These are phyloP conservation scores for Megaustenia siamemsis DNA, from an alignment of 2,888 invertebrate genomes.

Conservation along the genomic window DNA sequence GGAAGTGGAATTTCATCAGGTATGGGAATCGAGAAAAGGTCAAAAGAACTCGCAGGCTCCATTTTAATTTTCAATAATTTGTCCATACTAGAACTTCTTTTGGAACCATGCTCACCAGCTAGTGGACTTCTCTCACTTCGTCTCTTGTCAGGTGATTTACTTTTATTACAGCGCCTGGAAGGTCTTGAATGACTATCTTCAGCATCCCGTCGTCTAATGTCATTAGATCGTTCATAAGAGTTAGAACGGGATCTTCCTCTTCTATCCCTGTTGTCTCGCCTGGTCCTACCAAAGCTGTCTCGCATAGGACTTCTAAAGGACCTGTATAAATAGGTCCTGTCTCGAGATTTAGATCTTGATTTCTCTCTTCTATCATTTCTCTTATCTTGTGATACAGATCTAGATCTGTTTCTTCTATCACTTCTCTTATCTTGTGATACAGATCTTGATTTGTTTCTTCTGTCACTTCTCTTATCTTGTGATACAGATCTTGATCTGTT, in stretches of 20 bases:
- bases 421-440: slow-evolving; percentile 9
- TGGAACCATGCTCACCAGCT: neutral
- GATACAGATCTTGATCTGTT: slow-evolving; percentile 16
- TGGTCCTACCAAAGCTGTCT: slow-evolving; percentile 32
- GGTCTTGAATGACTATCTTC: slow-evolving; percentile 3
- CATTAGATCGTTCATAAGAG: slow-evolving; percentile 7
- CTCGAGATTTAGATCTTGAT: slow-evolving; percentile 40
- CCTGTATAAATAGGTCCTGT: slow-evolving; percentile 22
- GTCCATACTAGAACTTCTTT: neutral
- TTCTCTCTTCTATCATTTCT: slow-evolving; percentile 20
- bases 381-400: slow-evolving; percentile 26
- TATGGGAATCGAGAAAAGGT: slow-evolving; percentile 42
- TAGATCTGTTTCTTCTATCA: slow-evolving; percentile 44
- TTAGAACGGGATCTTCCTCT: slow-evolving; percentile 31
- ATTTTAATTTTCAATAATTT: neutral
- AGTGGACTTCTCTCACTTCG: neutral
- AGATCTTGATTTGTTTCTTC: slow-evolving; percentile 26
- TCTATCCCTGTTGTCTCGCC: slow-evolving; percentile 20
- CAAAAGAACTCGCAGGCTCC: neutral
- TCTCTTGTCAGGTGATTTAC: neutral
- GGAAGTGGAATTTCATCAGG: slow-evolving; percentile 48
- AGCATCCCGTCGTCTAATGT: neutral
- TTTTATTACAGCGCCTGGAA: slow-evolving; percentile 1
- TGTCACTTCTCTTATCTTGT: neutral
- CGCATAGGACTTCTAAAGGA: slow-evolving; percentile 20